Percentiles rank a stretch among this genome's conserved stretches.
Conservation (phyloP, 2,888 invertebrate species). For the Miltochrista miniata region DNA sequence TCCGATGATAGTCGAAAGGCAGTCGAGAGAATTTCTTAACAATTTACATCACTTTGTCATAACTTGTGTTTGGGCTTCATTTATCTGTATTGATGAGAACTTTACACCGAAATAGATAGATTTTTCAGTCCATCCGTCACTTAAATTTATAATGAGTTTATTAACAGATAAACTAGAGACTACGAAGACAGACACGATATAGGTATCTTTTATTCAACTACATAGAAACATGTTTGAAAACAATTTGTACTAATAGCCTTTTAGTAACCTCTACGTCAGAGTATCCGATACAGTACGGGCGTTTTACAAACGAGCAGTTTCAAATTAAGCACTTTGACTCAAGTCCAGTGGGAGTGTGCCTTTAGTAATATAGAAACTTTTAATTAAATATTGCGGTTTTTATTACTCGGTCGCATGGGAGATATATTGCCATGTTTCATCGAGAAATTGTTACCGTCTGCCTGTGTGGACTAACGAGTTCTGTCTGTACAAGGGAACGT, state of each 20-base stretch:
- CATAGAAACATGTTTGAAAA: too few relatives aligned
- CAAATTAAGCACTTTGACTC: background rate
- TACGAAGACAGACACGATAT: too few relatives aligned
- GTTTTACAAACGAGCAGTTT: background rate
- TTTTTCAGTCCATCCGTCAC: too few relatives aligned
- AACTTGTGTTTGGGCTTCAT: too few relatives aligned
- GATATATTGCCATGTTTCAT: slow-evolving; percentile 26
- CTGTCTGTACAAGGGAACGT: slow-evolving; percentile 2
- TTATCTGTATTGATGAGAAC: too few relatives aligned
- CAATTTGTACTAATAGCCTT: background rate
- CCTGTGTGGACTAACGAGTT: slow-evolving; percentile 7
- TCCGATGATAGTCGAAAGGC: too few relatives aligned
- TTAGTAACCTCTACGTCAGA: background rate
- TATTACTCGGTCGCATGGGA: slow-evolving; percentile 37
- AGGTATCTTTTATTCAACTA: too few relatives aligned
- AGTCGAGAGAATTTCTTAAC: too few relatives aligned
- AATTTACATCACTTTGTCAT: too few relatives aligned
- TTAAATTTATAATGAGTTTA: too few relatives aligned
- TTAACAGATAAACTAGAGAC: too few relatives aligned
- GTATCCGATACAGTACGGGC: background rate
- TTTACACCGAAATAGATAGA: too few relatives aligned
- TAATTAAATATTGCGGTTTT: slow-evolving; percentile 50
- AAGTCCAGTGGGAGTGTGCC: slow-evolving; percentile 5
- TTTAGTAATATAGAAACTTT: slow-evolving; percentile 39
- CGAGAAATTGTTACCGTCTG: slow-evolving; percentile 8